Evolutionary conservation across 2,113 vertebrate species (phyloP).

Genomic region (Pardalotus punctatus): DNA sequence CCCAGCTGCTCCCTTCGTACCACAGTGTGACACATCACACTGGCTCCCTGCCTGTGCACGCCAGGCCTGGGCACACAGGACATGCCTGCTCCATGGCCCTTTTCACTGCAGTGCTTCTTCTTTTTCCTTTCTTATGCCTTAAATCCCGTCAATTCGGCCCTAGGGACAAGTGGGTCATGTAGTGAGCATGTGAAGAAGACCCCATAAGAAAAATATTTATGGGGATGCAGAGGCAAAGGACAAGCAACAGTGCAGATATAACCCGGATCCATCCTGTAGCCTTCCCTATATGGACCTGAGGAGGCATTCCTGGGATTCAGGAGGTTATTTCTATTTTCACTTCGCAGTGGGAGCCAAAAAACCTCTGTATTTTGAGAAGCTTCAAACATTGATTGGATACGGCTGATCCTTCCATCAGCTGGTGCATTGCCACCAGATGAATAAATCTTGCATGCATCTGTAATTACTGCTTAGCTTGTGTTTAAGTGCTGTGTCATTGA

Average conservation of each 20-base stretch:
- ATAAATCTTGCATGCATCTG: slow-evolving; percentile 24
- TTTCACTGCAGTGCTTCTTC: not conserved
- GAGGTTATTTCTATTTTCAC: not conserved
- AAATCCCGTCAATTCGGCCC: not conserved
- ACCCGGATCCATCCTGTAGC: not conserved
- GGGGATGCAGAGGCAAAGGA: not conserved
- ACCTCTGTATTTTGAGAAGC: slow-evolving; percentile 26
- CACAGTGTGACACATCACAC: accelerated
- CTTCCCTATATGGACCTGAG: not conserved
- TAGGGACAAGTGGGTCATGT: not conserved
- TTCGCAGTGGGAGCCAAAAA: not conserved
- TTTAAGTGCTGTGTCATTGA: slow-evolving; percentile 40
- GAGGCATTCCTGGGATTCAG: not conserved
- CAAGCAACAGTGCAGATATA: not conserved
- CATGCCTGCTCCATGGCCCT: not conserved
- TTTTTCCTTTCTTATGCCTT: not conserved
- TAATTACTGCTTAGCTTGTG: slow-evolving; percentile 49
- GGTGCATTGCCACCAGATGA: slow-evolving; percentile 27
- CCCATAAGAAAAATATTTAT: not conserved
- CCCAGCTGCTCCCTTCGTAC: not conserved
- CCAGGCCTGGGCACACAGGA: not conserved
- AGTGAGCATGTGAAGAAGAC: not conserved
- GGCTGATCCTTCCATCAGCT: slow-evolving; percentile 42
- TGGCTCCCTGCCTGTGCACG: not conserved
- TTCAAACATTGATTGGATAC: not conserved